Evolutionary conservation across 1,140 invertebrate species (phyloP).

Genomic region (Lasioglossum albipes): DNA sequence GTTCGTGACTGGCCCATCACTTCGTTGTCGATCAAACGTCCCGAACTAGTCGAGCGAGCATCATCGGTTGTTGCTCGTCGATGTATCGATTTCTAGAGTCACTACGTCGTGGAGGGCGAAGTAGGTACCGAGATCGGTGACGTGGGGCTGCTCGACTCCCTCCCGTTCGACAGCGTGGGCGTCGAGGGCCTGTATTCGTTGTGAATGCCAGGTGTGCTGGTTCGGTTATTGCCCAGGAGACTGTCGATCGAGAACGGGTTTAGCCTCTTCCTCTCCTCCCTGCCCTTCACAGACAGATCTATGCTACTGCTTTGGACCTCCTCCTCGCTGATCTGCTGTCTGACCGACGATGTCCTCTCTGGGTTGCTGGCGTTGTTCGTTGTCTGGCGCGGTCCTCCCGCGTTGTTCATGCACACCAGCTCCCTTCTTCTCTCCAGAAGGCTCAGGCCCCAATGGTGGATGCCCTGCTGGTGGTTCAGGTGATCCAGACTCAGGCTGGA

Average conservation of each 20-base stretch:
- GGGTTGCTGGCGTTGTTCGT: slow-evolving; percentile 61
- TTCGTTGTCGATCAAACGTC: slow-evolving; percentile 39
- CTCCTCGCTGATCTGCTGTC: slow-evolving; percentile 75
- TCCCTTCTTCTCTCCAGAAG: slow-evolving; percentile 75
- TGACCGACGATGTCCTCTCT: slow-evolving; percentile 43
- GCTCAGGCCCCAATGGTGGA: slow-evolving; percentile 77
- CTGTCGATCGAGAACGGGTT: slow-evolving; percentile 94
- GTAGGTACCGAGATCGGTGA: slow-evolving; percentile 72
- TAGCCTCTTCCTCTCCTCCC: slow-evolving; percentile 82
- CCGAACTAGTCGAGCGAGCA: no score
- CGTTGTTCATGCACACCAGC: slow-evolving; percentile 66
- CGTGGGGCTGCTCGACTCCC: slow-evolving; percentile 70
- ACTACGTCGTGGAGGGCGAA: slow-evolving; percentile 78
- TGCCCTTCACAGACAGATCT: slow-evolving; percentile 78
- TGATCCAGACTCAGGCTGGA: slow-evolving; percentile 65
- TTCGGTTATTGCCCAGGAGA: slow-evolving; percentile 86
- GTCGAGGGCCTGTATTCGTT: slow-evolving; percentile 68
- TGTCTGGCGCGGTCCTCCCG: slow-evolving; percentile 31
- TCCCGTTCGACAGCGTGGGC: slow-evolving; percentile 69
- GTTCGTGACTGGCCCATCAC: slow-evolving; percentile 15
- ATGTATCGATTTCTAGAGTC: slow-evolving; percentile 18
- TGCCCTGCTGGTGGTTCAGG: slow-evolving; percentile 76
- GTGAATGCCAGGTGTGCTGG: slow-evolving; percentile 60
- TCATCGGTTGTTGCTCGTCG: no score
- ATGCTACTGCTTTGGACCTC: slow-evolving; percentile 78